Conservation (phyloP, 2,113 vertebrate species). For the Antechinus flavipes region DNA sequence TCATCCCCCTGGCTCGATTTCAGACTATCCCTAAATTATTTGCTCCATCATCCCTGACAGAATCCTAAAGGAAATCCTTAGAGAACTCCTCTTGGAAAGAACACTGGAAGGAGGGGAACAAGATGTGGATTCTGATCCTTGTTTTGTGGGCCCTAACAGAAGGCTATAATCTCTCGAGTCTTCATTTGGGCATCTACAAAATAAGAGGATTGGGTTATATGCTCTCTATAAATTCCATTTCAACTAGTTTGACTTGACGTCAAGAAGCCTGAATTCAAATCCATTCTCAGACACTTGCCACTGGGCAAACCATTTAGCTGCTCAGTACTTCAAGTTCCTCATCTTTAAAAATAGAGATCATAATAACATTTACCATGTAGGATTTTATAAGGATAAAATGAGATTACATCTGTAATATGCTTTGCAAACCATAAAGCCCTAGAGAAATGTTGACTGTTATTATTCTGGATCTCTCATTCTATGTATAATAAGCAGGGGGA, state of each 20-base stretch:
- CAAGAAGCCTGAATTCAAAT: background rate
- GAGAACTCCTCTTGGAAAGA: background rate
- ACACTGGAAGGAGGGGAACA: slow-evolving; percentile 28
- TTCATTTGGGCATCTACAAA: background rate
- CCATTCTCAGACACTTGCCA: background rate
- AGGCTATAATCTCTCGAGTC: background rate
- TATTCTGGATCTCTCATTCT: no score
- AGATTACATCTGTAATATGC: no score
- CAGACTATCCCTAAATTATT: background rate
- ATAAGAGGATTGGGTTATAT: background rate
- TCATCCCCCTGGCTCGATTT: background rate
- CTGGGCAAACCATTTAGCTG: background rate
- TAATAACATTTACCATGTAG: no score
- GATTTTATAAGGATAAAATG: no score
- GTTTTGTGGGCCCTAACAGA: background rate
- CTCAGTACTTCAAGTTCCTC: background rate
- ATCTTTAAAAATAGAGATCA: background rate
- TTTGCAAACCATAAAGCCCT: no score
- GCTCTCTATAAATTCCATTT: background rate
- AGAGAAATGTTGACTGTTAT: no score
- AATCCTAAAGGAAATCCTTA: background rate
- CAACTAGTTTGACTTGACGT: background rate
- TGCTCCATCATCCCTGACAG: background rate
- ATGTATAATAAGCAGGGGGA: no score
- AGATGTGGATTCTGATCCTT: background rate